A percentile compares a stretch with the other conserved stretches of the same genome.
Evolutionary conservation across 30 jellyfish, hydroid and myxozoan species (phyloP).

Genomic region (Cassiopea xamachana): DNA sequence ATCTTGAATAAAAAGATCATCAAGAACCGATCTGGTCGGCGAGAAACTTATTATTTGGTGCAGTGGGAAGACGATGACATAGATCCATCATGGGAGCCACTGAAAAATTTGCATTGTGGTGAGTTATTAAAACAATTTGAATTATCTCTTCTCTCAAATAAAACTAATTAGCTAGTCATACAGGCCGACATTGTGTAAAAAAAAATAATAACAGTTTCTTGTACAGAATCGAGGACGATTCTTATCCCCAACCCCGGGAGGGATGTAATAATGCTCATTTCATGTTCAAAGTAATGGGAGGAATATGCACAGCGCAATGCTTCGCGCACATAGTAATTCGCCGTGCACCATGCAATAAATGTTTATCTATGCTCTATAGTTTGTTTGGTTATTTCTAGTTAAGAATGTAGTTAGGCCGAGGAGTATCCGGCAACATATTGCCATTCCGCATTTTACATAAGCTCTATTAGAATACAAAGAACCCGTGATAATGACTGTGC

Average conservation of each 20-base stretch:
- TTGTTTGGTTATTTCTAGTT: too few relatives aligned
- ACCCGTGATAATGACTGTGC: too few relatives aligned
- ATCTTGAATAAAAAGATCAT: not conserved
- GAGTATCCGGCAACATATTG: too few relatives aligned
- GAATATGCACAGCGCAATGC: too few relatives aligned
- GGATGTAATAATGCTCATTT: conserved; percentile 5
- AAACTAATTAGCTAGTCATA: conserved; percentile 6
- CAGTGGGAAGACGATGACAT: conserved; percentile 48
- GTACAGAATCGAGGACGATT: conserved; percentile 39
- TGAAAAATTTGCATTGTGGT: conserved; percentile 21
- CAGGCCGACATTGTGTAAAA: not conserved
- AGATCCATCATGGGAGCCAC: conserved; percentile 43
- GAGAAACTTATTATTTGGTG: conserved; percentile 27
- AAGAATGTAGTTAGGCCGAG: too few relatives aligned
- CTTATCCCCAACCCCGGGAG: conserved; percentile 52
- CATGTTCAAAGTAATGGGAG: too few relatives aligned
- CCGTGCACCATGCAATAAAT: too few relatives aligned
- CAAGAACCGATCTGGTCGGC: conserved; percentile 31
- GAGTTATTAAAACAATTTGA: conserved; percentile 39
- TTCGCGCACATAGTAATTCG: too few relatives aligned
- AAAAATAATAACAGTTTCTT: too few relatives aligned
- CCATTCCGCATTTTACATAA: too few relatives aligned
- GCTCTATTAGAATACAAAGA: too few relatives aligned
- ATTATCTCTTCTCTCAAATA: conserved; percentile 16
- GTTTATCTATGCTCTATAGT: too few relatives aligned